These are phyloP conservation scores for Chironomus tentans DNA, from an alignment of 2,888 invertebrate species.

Conservation along the genomic window DNA sequence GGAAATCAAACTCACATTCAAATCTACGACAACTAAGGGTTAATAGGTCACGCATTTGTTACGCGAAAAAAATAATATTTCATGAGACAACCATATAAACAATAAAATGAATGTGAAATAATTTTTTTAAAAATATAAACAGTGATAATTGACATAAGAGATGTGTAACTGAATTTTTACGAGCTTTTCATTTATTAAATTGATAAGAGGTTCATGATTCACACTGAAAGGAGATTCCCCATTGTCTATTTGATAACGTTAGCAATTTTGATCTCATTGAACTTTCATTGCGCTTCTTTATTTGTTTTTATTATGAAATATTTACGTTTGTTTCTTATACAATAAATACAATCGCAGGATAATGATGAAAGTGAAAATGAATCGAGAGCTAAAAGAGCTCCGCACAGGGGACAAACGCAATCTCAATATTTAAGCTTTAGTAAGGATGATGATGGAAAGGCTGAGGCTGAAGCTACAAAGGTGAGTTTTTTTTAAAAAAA, in stretches of 20 bases:
- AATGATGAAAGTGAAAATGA: background rate
- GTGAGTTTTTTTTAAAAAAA: too few species aligned
- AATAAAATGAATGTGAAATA: too few species aligned
- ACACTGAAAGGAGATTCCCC: too few species aligned
- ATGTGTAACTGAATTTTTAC: too few species aligned
- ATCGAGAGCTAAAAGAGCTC: background rate
- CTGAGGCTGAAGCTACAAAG: conserved; percentile 70
- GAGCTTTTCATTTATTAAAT: too few species aligned
- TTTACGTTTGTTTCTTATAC: background rate
- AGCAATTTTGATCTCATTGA: too few species aligned
- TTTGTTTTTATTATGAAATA: background rate
- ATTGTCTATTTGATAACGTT: too few species aligned
- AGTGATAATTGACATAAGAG: too few species aligned
- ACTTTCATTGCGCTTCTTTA: too few species aligned
- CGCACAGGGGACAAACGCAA: conserved; percentile 63
- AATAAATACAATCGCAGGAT: background rate
- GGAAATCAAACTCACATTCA: conserved; percentile 11
- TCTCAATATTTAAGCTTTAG: conserved; percentile 72
- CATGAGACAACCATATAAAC: background rate
- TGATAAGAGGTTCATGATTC: too few species aligned
- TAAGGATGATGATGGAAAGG: conserved; percentile 57
- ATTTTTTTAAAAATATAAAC: too few species aligned
- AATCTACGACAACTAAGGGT: background rate
- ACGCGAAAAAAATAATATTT: background rate
- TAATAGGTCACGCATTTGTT: conserved; percentile 15